These are phyloP conservation scores for Lontra canadensis DNA, from an alignment of 2,113 vertebrate genomes.

Conservation along the genomic window DNA sequence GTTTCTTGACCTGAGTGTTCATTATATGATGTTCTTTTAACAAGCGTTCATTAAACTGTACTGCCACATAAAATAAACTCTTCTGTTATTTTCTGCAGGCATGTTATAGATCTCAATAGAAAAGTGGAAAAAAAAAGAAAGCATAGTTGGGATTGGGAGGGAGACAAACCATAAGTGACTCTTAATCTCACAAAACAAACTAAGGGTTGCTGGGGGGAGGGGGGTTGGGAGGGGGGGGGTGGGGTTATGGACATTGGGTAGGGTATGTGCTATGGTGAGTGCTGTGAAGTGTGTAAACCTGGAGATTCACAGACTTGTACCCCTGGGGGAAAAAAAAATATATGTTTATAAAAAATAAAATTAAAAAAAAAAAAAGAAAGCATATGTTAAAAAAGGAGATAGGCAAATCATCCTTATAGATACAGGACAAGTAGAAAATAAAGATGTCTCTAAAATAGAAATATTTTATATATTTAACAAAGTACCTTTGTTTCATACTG, in stretches of 20 bases:
- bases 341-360: no score
- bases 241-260: no score
- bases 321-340: no score
- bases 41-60: neutral
- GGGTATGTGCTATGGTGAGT: no score
- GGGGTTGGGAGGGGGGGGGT: no score
- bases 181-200: no score
- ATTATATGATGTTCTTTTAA: neutral
- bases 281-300: no score
- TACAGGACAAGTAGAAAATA: neutral
- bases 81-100: neutral
- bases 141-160: no score
- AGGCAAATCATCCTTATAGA: neutral
- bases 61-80: neutral
- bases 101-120: neutral
- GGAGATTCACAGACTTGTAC: no score
- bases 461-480: neutral
- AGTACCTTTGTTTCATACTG: slow-evolving; percentile 29
- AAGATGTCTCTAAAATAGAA: neutral
- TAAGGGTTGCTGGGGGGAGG: no score
- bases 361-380: neutral
- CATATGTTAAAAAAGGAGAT: neutral
- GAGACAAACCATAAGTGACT: no score
- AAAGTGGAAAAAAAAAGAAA: neutral
- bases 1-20: neutral